A percentile compares a stretch with the other conserved stretches of the same genome.
Evolutionary conservation across 1,140 invertebrate genomes (phyloP).

Genomic region (Amyelois transitella): DNA sequence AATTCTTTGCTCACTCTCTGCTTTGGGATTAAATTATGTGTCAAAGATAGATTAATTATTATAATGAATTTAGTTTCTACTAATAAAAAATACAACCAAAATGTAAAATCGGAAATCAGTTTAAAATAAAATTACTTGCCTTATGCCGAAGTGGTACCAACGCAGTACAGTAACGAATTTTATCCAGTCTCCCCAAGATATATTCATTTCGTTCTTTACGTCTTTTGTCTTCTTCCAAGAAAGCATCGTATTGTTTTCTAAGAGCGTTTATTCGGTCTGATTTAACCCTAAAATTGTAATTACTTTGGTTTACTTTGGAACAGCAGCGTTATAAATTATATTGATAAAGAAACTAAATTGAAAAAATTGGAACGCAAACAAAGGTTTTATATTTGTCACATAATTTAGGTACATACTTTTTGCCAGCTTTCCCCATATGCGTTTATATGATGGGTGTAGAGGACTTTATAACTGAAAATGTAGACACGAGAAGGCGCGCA

Average conservation of each 20-base stretch:
- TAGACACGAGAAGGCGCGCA: slow-evolving; percentile 12
- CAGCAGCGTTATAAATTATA: background rate
- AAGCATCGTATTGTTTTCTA: slow-evolving; percentile 60
- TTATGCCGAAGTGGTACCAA: slow-evolving; percentile 27
- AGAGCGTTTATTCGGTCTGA: slow-evolving; percentile 56
- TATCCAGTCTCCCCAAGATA: slow-evolving; percentile 53
- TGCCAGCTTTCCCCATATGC: slow-evolving; percentile 46
- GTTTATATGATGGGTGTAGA: slow-evolving; percentile 10
- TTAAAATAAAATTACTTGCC: slow-evolving; percentile 20
- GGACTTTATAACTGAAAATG: background rate
- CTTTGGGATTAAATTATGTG: too few relatives aligned
- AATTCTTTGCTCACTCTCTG: too few relatives aligned
- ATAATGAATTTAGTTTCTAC: too few relatives aligned
- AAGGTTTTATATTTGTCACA: too few relatives aligned
- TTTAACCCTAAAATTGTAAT: slow-evolving; percentile 39
- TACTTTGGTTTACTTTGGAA: background rate
- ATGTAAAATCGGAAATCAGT: background rate
- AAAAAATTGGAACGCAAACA: too few relatives aligned
- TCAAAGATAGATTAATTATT: too few relatives aligned
- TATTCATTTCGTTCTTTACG: slow-evolving; percentile 59
- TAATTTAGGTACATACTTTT: slow-evolving; percentile 42
- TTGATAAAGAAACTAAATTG: background rate
- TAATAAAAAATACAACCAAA: background rate
- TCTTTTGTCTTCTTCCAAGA: slow-evolving; percentile 62
- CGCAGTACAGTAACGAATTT: slow-evolving; percentile 37